A percentile compares a stretch with the other conserved stretches of the same genome.
Conservation (phyloP, 2,888 invertebrate genomes). For the Clitarchus hookeri region DNA sequence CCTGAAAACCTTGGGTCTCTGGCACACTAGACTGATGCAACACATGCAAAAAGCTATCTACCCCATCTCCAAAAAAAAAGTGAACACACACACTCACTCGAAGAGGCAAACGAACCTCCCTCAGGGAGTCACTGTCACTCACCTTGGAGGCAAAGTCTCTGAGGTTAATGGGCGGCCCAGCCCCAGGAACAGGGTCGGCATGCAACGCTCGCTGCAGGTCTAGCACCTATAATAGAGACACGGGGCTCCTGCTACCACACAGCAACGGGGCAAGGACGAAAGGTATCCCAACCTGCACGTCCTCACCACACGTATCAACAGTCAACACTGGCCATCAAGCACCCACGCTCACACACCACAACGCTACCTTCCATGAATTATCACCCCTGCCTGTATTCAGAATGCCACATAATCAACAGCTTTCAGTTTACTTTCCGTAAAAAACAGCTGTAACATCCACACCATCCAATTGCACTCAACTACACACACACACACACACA, state of each 20-base stretch:
- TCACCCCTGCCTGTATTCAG: too few species aligned
- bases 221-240: conserved; percentile 64
- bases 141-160: conserved; percentile 58
- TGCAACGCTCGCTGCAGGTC: conserved; percentile 80
- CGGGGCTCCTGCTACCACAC: conserved; percentile 18
- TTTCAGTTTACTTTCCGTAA: too few species aligned
- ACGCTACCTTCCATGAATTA: too few species aligned
- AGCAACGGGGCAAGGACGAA: not conserved
- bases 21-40: not conserved
- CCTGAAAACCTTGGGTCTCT: not conserved
- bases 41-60: not conserved
- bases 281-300: not conserved
- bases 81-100: too few species aligned
- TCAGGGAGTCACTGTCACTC: conserved; percentile 49
- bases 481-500: too few species aligned
- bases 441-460: too few species aligned
- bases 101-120: not conserved
- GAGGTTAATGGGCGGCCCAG: conserved; percentile 59
- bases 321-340: too few species aligned
- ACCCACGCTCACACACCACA: too few species aligned
- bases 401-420: too few species aligned
- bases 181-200: conserved; percentile 68
- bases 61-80: not conserved
- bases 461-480: too few species aligned
- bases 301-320: too few species aligned